Percentiles rank a stretch among this genome's conserved stretches.
Conservation (phyloP, 2,797 vertebrate genomes). For the Hylomyscus alleni region DNA sequence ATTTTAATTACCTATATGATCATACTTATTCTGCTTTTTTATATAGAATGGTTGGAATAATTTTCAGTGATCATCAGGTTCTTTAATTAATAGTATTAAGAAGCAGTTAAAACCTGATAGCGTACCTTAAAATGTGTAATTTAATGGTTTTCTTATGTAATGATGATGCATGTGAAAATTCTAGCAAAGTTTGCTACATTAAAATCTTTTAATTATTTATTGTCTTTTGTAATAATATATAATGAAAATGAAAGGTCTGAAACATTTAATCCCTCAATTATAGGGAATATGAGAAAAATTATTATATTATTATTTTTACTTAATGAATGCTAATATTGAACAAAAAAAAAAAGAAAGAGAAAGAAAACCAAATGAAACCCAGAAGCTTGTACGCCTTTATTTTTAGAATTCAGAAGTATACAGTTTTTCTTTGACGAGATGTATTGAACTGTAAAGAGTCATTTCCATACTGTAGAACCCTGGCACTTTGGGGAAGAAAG, state of each 20-base stretch:
- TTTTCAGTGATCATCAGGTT: slow-evolving; percentile 57
- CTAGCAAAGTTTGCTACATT: slow-evolving; percentile 22
- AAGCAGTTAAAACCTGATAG: slow-evolving; percentile 69
- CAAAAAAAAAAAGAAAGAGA: background rate
- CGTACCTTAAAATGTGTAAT: slow-evolving; percentile 52
- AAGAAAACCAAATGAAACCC: background rate
- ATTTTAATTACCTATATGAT: slow-evolving; percentile 67
- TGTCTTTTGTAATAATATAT: slow-evolving; percentile 44
- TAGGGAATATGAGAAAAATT: slow-evolving; percentile 3
- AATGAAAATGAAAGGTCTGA: slow-evolving; percentile 52
- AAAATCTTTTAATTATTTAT: slow-evolving; percentile 33
- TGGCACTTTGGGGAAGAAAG: background rate
- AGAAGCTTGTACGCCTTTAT: slow-evolving; percentile 14
- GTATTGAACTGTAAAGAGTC: slow-evolving; percentile 20
- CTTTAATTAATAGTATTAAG: slow-evolving; percentile 59
- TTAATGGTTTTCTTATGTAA: slow-evolving; percentile 66
- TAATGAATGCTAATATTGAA: background rate
- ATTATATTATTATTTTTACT: background rate
- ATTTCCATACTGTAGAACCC: slow-evolving; percentile 48
- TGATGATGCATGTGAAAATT: slow-evolving; percentile 60
- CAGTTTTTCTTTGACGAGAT: slow-evolving; percentile 5
- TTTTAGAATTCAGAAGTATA: slow-evolving; percentile 48
- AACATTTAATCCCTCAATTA: slow-evolving; percentile 30
- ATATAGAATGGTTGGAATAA: slow-evolving; percentile 60
- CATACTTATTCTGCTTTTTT: slow-evolving; percentile 65